These are phyloP conservation scores for Cichlasoma orientale DNA, from an alignment of 2,797 vertebrate genomes.

Conservation along the genomic window DNA sequence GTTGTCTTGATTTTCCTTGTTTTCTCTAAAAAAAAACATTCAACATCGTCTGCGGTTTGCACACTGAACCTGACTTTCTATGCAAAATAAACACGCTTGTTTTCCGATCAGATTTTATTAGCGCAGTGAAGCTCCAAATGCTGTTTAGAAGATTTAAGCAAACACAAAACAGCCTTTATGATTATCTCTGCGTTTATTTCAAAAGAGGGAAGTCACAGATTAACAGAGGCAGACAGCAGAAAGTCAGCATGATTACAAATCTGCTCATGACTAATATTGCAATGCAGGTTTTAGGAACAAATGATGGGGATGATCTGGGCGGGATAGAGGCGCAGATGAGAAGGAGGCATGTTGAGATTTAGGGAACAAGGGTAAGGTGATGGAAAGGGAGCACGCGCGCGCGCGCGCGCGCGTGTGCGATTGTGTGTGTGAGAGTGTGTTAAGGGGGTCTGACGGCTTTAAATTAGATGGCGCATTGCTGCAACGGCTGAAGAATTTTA, in stretches of 20 bases:
- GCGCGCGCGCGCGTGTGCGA: constrained; percentile 5
- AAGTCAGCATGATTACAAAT: constrained; percentile 23
- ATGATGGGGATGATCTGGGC: constrained; percentile 26
- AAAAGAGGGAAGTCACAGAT: neutral
- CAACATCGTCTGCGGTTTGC: neutral
- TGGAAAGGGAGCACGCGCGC: constrained; percentile 5
- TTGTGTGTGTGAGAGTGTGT: constrained; percentile 11
- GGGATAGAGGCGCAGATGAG: constrained; percentile 27
- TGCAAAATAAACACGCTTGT: neutral
- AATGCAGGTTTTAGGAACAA: constrained; percentile 36
- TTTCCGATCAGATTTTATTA: neutral
- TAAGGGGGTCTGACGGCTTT: constrained; percentile 50
- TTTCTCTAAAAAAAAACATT: neutral
- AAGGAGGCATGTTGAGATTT: constrained; percentile 26
- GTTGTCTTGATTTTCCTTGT: neutral
- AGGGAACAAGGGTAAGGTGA: constrained; percentile 21
- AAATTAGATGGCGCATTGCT: constrained; percentile 74
- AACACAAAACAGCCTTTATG: neutral
- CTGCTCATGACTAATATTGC: constrained; percentile 5
- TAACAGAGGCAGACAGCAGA: neutral
- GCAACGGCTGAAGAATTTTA: constrained; percentile 78
- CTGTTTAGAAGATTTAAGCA: neutral
- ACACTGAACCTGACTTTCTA: neutral
- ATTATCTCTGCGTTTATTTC: neutral
- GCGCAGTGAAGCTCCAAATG: neutral